Evolutionary conservation across 1,140 invertebrate genomes (phyloP), one percentile per base, ranked within the genome.

Genomic region (Rhopalosiphum maidis): DNA sequence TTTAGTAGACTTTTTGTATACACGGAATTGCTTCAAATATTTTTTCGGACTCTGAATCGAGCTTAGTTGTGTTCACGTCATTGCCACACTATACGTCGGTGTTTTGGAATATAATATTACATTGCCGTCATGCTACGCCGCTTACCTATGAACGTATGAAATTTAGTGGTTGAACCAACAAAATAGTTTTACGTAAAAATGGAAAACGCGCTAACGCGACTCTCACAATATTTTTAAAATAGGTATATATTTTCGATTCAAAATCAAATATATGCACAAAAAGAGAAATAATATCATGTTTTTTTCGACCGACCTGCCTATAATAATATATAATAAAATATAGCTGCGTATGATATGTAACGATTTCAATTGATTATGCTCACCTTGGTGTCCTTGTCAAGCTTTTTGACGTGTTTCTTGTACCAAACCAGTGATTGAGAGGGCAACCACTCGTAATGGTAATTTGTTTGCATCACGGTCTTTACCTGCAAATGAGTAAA

Each of bases 341-440:
- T 25, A 89, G 35, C 30, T 77, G n/a, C 60, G 5, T n/a, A 46
- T n/a, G 51, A 60, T 68, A 11, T 68, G 54, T 90, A 55, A 41
- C 51, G 23, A 68, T 43, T 37, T 18, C 8, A 68, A 90, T 90
- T 46, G 7, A 60, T 43, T 43, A 4, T n/a, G 89, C 89, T 90
- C 54, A 90, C 89, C 55, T 68, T 60, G 43, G 54, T 90, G 54
- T 90, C 54, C 55, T 90, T 90, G 89, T 90, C 89, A 43, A 68
- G 89, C 43, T 90, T 68, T 43, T 41, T 48, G 37, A 90, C 37
- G 11, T 90, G 54, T 41, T 43, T 60, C 15, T 90, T 90, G 37
- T 90, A 90, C 89, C 89, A 90, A 68, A 30, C 37, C 35, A 90
- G 54, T 1, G 89, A 41, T 15, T 60, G 37, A 90, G 89, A 90